Evolutionary conservation across 2,888 invertebrate genomes (phyloP), one percentile per base, ranked within the genome.

Genomic region (Syrista parreyssii): DNA sequence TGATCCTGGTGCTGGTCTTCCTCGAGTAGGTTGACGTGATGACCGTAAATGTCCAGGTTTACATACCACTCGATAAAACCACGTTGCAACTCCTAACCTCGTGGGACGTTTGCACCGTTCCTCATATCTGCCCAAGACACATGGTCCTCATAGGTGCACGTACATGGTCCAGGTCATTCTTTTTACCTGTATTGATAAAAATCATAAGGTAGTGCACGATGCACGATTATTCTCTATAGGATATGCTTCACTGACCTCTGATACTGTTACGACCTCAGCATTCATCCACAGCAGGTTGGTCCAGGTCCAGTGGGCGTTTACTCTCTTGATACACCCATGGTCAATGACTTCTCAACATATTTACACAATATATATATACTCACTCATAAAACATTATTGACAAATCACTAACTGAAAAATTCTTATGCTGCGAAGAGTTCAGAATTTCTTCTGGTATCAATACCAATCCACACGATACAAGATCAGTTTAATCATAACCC

Each of bases 331-430:
- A 73, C 77, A 77, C 82, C 83, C 85, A 83, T 85, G 85, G 86
- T 86, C 86, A 85, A 86, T 86, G 86, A 86, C 86, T 85, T 80
- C 78, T 77, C 73, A 74, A 72, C 77, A 55, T 71, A 71, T 71
- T 71, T 31, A 15, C 33, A 71, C 71, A 9, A 6, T 31, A 23
- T 23, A 23, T 23, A 33, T 23, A 33, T 11, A 31, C 72, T 30
- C 3, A 4, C 23, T 72, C 31, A 33, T 23, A 36, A 36, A 36
- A 55, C 23, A 55, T 55, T 9, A 55, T 55, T 55, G 23, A 55
- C 23, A 55, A 55, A 55, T 55, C 9, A 55, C 2, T 55, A 2
- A 55, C 9, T 40, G 12, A 40, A 1, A 55, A 23, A 55, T 23
- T 55, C 15, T 23, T 23, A 55, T 55, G 55, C 55, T 55, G 55